Evolutionary conservation across 2,797 vertebrate species (phyloP), one percentile per base, ranked within the genome.

Genomic region (Bovichtus variegatus): DNA sequence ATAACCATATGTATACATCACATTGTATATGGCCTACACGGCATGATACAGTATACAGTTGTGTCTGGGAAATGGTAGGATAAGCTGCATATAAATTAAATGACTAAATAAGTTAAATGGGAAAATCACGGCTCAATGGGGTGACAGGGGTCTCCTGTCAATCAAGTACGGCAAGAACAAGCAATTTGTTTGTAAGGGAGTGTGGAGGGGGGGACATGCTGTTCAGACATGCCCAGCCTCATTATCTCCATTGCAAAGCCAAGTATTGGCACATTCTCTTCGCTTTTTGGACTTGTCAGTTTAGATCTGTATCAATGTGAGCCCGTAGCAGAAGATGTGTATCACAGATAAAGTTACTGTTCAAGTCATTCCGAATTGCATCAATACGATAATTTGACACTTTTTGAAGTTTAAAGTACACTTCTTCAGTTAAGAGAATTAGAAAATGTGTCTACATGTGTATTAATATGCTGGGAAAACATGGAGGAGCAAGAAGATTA

Each of bases 191-290:
- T 65, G 31, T 44, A 29, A 65, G 19, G 11, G 49, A 53, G 41
- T 4, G 5, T n/a, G 13, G 40, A 58, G 50, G 38, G 57, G 53
- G 40, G 47, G 55, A 40, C 19, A 10, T 68, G 59, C 58, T 84
- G 84, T 84, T 82, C 77, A 76, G 86, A 83, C 91, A 85, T 86
- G 85, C 74, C 62, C 29, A 51, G 57, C 61, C 36, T 73, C 62
- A 58, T 80, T 23, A 50, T 74, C 76, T 85, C 49, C 44, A 58
- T 46, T 57, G 23, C 51, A 76, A 82, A 81, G 73, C 69, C 43
- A 55, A 71, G 57, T 80, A 58, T 78, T 78, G 7, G 63, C 70
- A 63, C 44, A 40, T 77, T 74, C 60, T 61, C 46, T 73, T 73
- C 60, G 6, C 38, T 38, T 71, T 60, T 59, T 77, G 41, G 41